These are phyloP conservation scores for Craseonycteris thonglongyai DNA, from an alignment of 2,113 vertebrate genomes.

Conservation along the genomic window DNA sequence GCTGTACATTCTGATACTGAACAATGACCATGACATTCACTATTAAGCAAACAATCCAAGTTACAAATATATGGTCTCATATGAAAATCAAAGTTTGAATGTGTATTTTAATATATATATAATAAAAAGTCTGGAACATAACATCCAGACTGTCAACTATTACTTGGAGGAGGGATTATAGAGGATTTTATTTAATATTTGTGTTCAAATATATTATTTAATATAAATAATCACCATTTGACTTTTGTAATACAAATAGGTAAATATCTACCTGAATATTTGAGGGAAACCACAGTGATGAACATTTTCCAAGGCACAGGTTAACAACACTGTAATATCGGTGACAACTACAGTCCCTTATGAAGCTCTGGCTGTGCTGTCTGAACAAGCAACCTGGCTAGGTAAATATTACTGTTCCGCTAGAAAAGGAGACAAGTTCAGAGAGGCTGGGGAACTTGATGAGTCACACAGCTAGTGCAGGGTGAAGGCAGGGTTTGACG, in stretches of 20 bases:
- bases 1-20: fast-evolving
- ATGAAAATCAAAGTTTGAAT: background rate
- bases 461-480: background rate
- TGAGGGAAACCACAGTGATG: background rate
- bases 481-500: background rate
- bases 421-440: background rate
- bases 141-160: background rate
- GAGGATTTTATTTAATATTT: background rate
- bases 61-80: fast-evolving
- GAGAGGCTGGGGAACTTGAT: background rate
- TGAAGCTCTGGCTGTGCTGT: background rate
- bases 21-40: fast-evolving
- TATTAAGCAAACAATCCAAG: background rate
- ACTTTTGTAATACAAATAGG: background rate
- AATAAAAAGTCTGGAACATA: background rate
- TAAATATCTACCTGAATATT: background rate
- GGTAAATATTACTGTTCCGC: background rate
- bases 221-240: background rate
- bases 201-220: background rate
- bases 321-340: too few relatives aligned
- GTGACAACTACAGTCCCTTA: background rate
- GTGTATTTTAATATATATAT: background rate
- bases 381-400: background rate
- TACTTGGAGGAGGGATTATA: background rate
- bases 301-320: background rate